A percentile compares a stretch with the other conserved stretches of the same genome.
Conservation (phyloP, 2,113 vertebrate species). For the Megatriorchis doriae region DNA sequence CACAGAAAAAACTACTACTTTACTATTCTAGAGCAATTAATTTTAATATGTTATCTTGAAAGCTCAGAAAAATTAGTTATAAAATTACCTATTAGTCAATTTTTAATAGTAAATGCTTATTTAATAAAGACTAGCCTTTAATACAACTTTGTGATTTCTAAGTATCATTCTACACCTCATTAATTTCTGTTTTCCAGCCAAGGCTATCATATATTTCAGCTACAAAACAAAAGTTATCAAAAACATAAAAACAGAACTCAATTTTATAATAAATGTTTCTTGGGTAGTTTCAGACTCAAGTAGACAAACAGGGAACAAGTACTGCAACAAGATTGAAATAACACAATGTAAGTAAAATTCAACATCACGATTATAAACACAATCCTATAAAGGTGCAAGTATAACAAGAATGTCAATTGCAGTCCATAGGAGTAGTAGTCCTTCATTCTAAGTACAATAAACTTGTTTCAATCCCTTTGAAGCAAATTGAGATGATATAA, state of each 20-base stretch:
- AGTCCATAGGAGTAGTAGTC: background rate
- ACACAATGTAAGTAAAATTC: background rate
- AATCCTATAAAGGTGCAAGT: background rate
- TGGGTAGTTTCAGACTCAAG: background rate
- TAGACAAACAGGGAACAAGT: background rate
- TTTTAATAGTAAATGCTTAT: background rate
- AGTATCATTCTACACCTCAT: slow-evolving; percentile 71
- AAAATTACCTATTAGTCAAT: background rate
- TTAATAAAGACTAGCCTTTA: background rate
- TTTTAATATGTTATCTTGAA: background rate
- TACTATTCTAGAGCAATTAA: background rate
- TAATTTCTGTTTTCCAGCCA: slow-evolving; percentile 73
- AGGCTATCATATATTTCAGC: slow-evolving; percentile 74
- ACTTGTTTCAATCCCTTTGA: background rate
- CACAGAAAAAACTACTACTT: background rate
- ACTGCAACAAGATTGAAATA: background rate
- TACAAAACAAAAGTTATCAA: slow-evolving; percentile 40
- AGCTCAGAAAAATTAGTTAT: background rate
- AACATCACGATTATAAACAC: background rate
- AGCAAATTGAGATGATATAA: background rate
- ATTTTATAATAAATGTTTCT: background rate
- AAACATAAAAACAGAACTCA: background rate
- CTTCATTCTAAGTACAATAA: background rate
- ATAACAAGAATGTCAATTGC: background rate
- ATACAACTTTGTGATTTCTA: background rate